A percentile compares a stretch with the other conserved stretches of the same genome.
phyloP scores from a whole-genome alignment of 2,113 vertebrate species.

The Burhinus bistriatus region DNA sequence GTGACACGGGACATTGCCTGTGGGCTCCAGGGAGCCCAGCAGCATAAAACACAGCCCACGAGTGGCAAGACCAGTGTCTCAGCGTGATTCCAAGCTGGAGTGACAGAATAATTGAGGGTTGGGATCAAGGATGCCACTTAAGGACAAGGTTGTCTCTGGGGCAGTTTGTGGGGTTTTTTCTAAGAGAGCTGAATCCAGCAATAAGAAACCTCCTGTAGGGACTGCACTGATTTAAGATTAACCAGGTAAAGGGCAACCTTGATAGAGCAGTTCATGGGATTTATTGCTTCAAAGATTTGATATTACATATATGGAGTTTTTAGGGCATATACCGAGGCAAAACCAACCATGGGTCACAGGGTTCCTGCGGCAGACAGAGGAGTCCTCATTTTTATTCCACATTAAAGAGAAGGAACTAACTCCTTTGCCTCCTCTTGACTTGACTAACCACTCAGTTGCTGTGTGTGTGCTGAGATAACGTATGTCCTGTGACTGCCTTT shows the following conservation, averaged over 20 bases:
- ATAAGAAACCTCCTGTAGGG: not conserved
- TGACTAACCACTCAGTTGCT: not conserved
- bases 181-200: not conserved
- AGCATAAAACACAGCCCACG: not conserved
- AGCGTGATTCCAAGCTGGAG: not conserved
- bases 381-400: not conserved
- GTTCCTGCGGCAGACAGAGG: not conserved
- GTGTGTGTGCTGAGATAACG: not conserved
- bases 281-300: conserved; percentile 69
- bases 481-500: not conserved
- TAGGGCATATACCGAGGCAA: conserved; percentile 9
- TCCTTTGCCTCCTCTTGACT: conserved; percentile 5
- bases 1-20: not conserved
- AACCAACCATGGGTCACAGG: not conserved
- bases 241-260: conserved; percentile 63
- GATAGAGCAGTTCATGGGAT: conserved; percentile 50
- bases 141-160: not conserved
- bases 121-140: accelerated
- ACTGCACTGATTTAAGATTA: conserved; percentile 62
- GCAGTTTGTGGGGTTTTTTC: not conserved
- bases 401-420: not conserved
- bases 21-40: not conserved
- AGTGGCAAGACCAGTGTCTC: not conserved
- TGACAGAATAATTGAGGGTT: not conserved
- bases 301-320: conserved; percentile 57